These are phyloP conservation scores for Ceyx margarethae DNA, from an alignment of 2,113 vertebrate genomes.

Conservation along the genomic window DNA sequence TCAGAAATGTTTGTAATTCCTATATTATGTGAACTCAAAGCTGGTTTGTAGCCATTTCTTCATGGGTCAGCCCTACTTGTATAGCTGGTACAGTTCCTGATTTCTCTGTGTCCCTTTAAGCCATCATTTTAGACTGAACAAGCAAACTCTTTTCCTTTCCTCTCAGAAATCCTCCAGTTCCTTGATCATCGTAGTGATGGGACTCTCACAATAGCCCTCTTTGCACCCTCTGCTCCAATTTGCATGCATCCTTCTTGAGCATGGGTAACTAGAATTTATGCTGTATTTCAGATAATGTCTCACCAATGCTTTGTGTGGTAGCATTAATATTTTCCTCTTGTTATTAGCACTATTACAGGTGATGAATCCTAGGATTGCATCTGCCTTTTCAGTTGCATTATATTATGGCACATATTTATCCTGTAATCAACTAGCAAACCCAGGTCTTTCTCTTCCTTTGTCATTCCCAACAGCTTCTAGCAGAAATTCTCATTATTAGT, in stretches of 20 bases:
- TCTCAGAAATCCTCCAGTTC: background rate
- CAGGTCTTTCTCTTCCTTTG: constrained; percentile 62
- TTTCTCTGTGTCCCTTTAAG: background rate
- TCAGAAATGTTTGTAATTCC: background rate
- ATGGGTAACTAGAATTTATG: constrained; percentile 7
- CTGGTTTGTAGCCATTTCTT: background rate
- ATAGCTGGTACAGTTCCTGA: background rate
- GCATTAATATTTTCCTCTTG: constrained; percentile 60
- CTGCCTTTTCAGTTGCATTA: constrained; percentile 65
- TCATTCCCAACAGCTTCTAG: constrained; percentile 65
- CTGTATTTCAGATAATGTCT: constrained; percentile 48
- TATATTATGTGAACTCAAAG: background rate
- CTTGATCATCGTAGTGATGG: background rate
- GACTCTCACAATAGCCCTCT: background rate
- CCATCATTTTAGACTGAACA: background rate
- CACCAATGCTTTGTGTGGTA: constrained; percentile 34
- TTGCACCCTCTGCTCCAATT: constrained; percentile 51
- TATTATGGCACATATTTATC: constrained; percentile 67
- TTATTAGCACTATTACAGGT: constrained; percentile 64
- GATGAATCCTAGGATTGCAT: constrained; percentile 62
- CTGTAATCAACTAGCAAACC: constrained; percentile 67
- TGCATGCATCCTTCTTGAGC: constrained; percentile 44
- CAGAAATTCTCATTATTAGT: constrained; percentile 72
- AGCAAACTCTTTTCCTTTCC: background rate
- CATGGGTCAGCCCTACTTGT: background rate